These are phyloP conservation scores for Apostichopus japonicus DNA, from an alignment of 35 echinoderm and acorn worm genomes.

Conservation along the genomic window DNA sequence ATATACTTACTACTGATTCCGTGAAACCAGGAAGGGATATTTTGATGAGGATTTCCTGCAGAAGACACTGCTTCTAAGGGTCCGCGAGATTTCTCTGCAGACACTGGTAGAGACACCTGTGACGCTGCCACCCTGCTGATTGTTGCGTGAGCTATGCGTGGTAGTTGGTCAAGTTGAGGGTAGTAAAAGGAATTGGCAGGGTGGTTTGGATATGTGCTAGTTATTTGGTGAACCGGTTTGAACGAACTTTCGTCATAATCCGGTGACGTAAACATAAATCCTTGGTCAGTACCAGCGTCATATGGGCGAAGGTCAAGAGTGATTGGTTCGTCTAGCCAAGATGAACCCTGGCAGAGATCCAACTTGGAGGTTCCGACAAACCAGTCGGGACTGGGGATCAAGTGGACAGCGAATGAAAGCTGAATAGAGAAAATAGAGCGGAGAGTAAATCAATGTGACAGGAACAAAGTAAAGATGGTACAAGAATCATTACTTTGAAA, in stretches of 20 bases:
- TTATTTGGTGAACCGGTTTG: slow-evolving; percentile 75
- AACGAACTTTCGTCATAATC: slow-evolving; percentile 58
- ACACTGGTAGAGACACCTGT: slow-evolving; percentile 30
- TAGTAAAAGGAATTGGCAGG: slow-evolving; percentile 87
- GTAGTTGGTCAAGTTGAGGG: slow-evolving; percentile 61
- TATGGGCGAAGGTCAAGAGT: slow-evolving; percentile 75
- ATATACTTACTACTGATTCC: slow-evolving; percentile 32
- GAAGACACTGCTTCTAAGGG: slow-evolving; percentile 6
- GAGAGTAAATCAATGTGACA: background rate
- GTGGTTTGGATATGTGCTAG: slow-evolving; percentile 57
- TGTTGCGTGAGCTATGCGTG: slow-evolving; percentile 73
- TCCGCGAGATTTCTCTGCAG: background rate
- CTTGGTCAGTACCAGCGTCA: slow-evolving; percentile 88
- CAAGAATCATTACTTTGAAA: too few species aligned
- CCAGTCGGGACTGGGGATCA: slow-evolving; percentile 88
- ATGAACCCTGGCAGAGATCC: slow-evolving; percentile 68
- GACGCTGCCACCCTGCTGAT: slow-evolving; percentile 53
- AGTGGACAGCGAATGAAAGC: slow-evolving; percentile 78
- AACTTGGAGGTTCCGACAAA: slow-evolving; percentile 77
- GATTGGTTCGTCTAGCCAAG: slow-evolving; percentile 64
- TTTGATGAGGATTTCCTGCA: background rate
- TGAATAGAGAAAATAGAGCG: background rate
- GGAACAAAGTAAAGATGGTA: too few species aligned
- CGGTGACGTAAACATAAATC: slow-evolving; percentile 88
- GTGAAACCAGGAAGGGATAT: slow-evolving; percentile 25